phyloP scores from a whole-genome alignment of 2,888 invertebrate genomes.

The Dinocampus coccinellae region DNA sequence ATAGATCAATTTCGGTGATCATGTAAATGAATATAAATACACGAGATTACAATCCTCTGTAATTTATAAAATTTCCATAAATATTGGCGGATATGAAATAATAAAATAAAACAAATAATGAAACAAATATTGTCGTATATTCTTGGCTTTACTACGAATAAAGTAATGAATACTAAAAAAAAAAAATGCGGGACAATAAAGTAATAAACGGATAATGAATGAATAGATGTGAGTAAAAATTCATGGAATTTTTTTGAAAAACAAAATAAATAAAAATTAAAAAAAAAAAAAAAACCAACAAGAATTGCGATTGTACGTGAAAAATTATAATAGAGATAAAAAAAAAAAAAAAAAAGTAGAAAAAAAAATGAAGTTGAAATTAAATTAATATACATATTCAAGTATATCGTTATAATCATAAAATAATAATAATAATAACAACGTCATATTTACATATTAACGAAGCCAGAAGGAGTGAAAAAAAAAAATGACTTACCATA shows the following conservation, averaged over 20 bases:
- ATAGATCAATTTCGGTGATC: not conserved
- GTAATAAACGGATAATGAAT: not conserved
- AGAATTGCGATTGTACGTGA: slow-evolving; percentile 7
- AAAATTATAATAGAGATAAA: slow-evolving; percentile 2
- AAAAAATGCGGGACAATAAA: not conserved
- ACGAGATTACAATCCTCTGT: slow-evolving; percentile 8
- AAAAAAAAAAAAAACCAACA: no score
- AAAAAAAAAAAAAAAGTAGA: not conserved
- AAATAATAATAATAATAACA: slow-evolving; percentile 29
- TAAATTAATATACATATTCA: slow-evolving; percentile 15
- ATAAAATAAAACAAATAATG: not conserved
- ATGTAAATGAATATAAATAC: slow-evolving; percentile 15
- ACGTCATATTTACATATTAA: slow-evolving; percentile 25
- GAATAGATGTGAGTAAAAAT: not conserved
- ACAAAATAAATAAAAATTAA: no score
- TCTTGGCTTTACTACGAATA: not conserved
- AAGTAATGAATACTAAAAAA: not conserved
- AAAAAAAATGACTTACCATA: not conserved
- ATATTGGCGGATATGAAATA: not conserved
- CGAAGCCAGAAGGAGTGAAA: not conserved
- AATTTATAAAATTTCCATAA: slow-evolving; percentile 3
- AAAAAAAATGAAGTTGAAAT: not conserved
- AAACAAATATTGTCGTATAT: not conserved
- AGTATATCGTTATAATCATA: slow-evolving; percentile 34
- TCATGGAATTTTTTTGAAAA: not conserved